Conservation (phyloP, 2,113 vertebrate genomes). For the Psittacula cyanocephala region DNA sequence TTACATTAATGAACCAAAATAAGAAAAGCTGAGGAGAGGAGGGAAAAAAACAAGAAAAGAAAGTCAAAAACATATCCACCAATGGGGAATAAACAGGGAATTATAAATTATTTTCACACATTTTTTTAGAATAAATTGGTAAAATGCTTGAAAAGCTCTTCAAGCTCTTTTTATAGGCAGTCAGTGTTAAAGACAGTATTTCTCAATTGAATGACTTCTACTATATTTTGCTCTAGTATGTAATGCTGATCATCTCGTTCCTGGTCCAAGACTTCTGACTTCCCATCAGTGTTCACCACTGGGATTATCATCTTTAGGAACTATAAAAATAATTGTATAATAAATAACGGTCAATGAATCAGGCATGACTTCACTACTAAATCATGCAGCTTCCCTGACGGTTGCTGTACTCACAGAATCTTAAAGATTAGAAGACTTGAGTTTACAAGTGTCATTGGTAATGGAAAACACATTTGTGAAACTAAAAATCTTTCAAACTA, state of each 20-base stretch:
- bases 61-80: neutral
- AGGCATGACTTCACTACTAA: neutral
- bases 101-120: neutral
- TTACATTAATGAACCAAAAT: neutral
- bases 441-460: neutral
- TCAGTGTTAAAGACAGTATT: neutral
- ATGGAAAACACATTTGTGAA: neutral
- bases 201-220: neutral
- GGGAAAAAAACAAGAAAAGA: neutral
- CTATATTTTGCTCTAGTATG: neutral
- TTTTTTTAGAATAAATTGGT: neutral
- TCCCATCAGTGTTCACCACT: neutral
- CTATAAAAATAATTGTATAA: neutral
- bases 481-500: neutral
- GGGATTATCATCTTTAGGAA: neutral
- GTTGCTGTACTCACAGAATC: neutral
- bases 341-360: neutral
- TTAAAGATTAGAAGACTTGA: neutral
- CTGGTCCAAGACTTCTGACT: neutral
- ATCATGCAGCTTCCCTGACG: conserved; percentile 7
- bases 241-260: neutral
- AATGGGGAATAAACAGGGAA: neutral
- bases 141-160: neutral
- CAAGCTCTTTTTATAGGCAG: neutral
- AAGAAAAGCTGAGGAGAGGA: neutral